phyloP scores from a whole-genome alignment of 1,140 invertebrate species.

The Zeugodacus cucurbitae region DNA sequence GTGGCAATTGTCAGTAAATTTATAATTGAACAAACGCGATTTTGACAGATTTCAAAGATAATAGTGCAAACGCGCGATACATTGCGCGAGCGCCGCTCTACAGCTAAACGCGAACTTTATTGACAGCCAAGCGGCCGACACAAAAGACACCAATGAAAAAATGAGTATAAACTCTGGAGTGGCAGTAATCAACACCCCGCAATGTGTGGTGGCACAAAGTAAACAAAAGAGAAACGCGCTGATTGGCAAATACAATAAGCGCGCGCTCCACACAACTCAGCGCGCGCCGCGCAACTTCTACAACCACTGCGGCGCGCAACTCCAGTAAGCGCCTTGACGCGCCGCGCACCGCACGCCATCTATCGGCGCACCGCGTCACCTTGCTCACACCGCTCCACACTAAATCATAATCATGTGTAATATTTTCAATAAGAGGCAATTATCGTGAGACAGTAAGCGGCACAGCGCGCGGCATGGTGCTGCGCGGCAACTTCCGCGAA shows the following conservation, averaged over 20 bases:
- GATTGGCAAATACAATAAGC: background rate
- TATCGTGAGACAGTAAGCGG: conserved; percentile 11
- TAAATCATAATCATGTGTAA: conserved; percentile 35
- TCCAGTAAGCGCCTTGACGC: no score
- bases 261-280: no score
- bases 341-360: background rate
- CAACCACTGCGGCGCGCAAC: background rate
- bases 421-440: conserved; percentile 38
- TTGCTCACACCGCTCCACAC: background rate
- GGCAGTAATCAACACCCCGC: conserved; percentile 18
- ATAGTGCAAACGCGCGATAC: conserved; percentile 39
- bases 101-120: background rate
- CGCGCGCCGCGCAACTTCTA: no score
- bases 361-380: background rate
- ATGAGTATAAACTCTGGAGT: background rate
- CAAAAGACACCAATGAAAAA: no score
- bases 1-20: conserved; percentile 46
- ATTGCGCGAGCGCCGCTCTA: background rate
- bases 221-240: background rate
- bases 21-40: conserved; percentile 47
- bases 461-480: background rate
- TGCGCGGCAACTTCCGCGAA: background rate
- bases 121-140: background rate
- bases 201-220: background rate
- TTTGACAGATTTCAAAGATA: conserved; percentile 47